phyloP scores from a whole-genome alignment of 1,140 invertebrate species.

The Zaprionus ghesquierei region DNA sequence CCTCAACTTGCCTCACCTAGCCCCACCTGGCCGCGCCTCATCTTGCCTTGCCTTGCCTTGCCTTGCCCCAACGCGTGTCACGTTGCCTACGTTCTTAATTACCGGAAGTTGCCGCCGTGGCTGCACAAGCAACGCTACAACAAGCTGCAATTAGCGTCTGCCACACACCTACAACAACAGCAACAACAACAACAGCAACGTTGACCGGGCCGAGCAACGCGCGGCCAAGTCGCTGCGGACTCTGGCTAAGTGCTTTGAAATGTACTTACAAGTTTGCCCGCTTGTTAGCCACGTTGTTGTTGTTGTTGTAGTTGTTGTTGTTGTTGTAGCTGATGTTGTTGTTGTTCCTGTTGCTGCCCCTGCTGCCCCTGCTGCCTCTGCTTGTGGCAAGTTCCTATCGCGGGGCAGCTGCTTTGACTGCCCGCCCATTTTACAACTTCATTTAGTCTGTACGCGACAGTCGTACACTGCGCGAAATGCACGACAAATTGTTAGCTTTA shows the following conservation, averaged over 20 bases:
- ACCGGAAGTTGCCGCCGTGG: slow-evolving; percentile 32
- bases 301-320: background rate
- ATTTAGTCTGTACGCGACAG: slow-evolving; percentile 6
- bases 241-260: slow-evolving; percentile 30
- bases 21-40: background rate
- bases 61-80: slow-evolving; percentile 21
- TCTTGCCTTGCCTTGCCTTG: background rate
- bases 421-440: slow-evolving; percentile 34
- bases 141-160: slow-evolving; percentile 49
- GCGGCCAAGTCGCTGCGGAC: background rate
- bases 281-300: background rate
- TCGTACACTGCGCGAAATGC: background rate
- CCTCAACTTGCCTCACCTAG: background rate
- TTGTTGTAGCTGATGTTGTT: background rate
- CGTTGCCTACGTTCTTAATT: slow-evolving; percentile 39
- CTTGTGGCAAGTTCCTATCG: slow-evolving; percentile 1
- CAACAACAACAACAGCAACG: slow-evolving; percentile 1
- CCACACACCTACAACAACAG: slow-evolving; percentile 29
- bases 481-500: background rate
- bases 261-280: slow-evolving; percentile 33
- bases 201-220: background rate
- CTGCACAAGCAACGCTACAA: slow-evolving; percentile 9
- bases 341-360: background rate
- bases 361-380: background rate
- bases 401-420: slow-evolving; percentile 4